Base-by-base conservation (phyloP, 2,888 invertebrate species). In the Epinotia demarniana region DNA sequence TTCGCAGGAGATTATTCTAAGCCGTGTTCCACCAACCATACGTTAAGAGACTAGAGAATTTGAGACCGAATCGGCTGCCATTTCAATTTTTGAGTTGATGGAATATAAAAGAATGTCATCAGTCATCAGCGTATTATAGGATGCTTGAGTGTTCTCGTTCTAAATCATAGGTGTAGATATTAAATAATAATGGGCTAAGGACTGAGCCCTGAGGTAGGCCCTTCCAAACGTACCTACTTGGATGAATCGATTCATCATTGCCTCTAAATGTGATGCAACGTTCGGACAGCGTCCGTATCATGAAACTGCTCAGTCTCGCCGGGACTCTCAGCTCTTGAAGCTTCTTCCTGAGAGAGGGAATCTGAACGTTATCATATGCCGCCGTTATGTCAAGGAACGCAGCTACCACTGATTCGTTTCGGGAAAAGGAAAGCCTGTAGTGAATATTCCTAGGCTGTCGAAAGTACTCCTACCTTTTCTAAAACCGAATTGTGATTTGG, bases 151-250 rank as follows among this genome's bases (percentile, higher is more conserved):
- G n/a, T n/a, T n/a, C n/a, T 4, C 16, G 8, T 3, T 79, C 72
- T 1, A 79, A 46, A 16, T 79, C 76, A 55, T 39, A 63, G 0
- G 78, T 78, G 23, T 78, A 80, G 2, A 81, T 49, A 33, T 43
- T 78, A 33, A 77, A 81, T 3, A 79, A 33, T 1, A 79, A 39
- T 16, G 79, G 79, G 19, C 78, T 77, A 9, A 79, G 72, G 6
- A 80, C 80, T 18, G 78, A 80, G 6, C 79, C 80, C 49, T 79
- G 78, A 11, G 78, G 81, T 5, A 79, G 69, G 6, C 80, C 81
- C 33, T 78, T 78, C 77, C 77, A 80, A 4, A 79, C 43, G 11
- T 19, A 1, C 64, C 77, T 75, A 12, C 68, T 49, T 3, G 77
- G 75, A 16, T 18, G 18, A 12, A 63, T 63, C 18, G 39, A 46